Percentiles rank a stretch among this genome's conserved stretches.
Conservation (phyloP, 2,113 vertebrate genomes). For the Pangasianodon gigas region DNA sequence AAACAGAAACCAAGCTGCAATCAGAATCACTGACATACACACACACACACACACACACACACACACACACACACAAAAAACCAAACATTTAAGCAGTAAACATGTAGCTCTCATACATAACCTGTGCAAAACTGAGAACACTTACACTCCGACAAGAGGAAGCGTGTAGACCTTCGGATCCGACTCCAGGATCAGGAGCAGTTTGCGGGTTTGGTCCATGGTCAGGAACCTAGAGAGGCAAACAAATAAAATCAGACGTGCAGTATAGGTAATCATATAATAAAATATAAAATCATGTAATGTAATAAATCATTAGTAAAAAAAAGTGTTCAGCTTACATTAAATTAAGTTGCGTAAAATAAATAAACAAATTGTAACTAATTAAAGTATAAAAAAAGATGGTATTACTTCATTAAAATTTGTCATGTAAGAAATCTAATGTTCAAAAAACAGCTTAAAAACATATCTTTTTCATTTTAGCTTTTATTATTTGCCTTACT, state of each 20-base stretch:
- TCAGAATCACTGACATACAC: background rate
- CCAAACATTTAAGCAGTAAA: background rate
- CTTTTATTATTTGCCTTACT: background rate
- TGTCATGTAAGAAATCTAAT: background rate
- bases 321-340: background rate
- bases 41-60: too few relatives aligned
- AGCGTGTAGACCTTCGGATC: constrained; percentile 88
- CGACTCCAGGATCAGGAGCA: constrained; percentile 90
- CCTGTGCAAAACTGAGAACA: constrained; percentile 49
- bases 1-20: background rate
- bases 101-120: too few relatives aligned
- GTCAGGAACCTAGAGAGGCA: constrained; percentile 83
- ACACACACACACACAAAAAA: background rate
- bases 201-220: constrained; percentile 93
- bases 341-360: background rate
- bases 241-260: background rate
- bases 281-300: background rate
- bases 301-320: background rate
- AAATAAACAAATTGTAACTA: background rate
- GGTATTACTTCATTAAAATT: background rate
- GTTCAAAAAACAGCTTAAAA: background rate
- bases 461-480: background rate
- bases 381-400: background rate
- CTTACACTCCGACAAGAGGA: constrained; percentile 94
- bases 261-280: background rate